phyloP scores from a whole-genome alignment of 1,140 invertebrate genomes.

The Leptopilina boulardi region DNA sequence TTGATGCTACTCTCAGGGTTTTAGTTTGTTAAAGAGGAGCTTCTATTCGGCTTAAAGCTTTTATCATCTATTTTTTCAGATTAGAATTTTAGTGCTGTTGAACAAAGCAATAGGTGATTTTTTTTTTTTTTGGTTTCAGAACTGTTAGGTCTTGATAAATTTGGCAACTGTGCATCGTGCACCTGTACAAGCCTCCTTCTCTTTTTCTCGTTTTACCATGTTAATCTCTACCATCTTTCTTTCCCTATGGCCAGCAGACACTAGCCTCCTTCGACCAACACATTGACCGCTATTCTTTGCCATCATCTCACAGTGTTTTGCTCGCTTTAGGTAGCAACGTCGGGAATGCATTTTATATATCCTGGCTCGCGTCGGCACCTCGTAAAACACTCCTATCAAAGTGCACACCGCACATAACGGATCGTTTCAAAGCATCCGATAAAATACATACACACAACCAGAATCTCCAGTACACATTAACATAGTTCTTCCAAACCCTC shows the following conservation, averaged over 20 bases:
- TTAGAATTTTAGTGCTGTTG: too few species aligned
- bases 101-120: conserved; percentile 36
- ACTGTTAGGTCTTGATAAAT: too few species aligned
- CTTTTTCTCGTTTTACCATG: conserved; percentile 27
- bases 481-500: neutral
- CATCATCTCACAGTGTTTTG: conserved; percentile 39
- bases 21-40: conserved; percentile 3
- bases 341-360: conserved; percentile 33
- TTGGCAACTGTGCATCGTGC: conserved; percentile 50
- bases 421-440: conserved; percentile 32
- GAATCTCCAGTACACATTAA: conserved; percentile 1
- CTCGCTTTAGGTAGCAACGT: conserved; percentile 34
- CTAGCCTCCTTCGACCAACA: conserved; percentile 17
- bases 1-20: neutral
- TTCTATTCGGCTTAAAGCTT: conserved; percentile 2
- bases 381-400: conserved; percentile 45
- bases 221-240: neutral
- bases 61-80: too few species aligned
- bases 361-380: conserved; percentile 46
- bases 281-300: conserved; percentile 40
- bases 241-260: neutral
- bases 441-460: neutral
- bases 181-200: conserved; percentile 38
- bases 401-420: conserved; percentile 32
- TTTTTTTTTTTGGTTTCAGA: too few species aligned